Conservation (phyloP, 1,140 invertebrate genomes). For the Drosophila bocki region DNA sequence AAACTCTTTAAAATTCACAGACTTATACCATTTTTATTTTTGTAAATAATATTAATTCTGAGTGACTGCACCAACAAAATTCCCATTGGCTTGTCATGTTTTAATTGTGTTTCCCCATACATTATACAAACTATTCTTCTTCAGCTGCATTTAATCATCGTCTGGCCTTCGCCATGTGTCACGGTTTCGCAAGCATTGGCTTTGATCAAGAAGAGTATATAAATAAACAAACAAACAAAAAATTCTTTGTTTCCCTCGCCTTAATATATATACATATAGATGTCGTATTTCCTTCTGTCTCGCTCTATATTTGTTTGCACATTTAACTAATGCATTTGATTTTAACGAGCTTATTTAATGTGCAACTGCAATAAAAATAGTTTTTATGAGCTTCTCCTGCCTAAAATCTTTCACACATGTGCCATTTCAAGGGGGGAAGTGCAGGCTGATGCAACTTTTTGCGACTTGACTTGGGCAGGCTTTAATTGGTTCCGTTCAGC, state of each 20-base stretch:
- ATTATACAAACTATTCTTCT: conserved; percentile 13
- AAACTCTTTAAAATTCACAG: background rate
- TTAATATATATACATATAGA: background rate
- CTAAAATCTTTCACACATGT: conserved; percentile 6
- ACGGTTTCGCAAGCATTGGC: conserved; percentile 75
- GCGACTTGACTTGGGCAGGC: conserved; percentile 13
- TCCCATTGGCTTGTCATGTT: conserved; percentile 15
- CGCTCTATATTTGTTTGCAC: conserved; percentile 34
- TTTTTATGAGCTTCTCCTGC: conserved; percentile 21
- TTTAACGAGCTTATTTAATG: conserved; percentile 53
- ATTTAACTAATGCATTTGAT: conserved; percentile 53
- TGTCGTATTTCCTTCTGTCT: background rate
- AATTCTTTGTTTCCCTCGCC: conserved; percentile 4
- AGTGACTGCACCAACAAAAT: background rate
- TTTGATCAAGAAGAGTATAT: conserved; percentile 47
- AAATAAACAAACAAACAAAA: conserved; percentile 8
- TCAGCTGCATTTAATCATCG: conserved; percentile 21
- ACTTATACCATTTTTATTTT: background rate
- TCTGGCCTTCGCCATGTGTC: conserved; percentile 67
- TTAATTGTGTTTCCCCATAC: conserved; percentile 27
- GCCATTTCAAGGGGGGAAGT: background rate
- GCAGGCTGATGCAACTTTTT: conserved; percentile 13
- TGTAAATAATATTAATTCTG: background rate
- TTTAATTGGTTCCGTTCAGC: conserved; percentile 13
- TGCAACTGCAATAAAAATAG: conserved; percentile 43